These are phyloP conservation scores for Thecophora atra DNA, from an alignment of 2,888 invertebrate genomes.

Conservation along the genomic window DNA sequence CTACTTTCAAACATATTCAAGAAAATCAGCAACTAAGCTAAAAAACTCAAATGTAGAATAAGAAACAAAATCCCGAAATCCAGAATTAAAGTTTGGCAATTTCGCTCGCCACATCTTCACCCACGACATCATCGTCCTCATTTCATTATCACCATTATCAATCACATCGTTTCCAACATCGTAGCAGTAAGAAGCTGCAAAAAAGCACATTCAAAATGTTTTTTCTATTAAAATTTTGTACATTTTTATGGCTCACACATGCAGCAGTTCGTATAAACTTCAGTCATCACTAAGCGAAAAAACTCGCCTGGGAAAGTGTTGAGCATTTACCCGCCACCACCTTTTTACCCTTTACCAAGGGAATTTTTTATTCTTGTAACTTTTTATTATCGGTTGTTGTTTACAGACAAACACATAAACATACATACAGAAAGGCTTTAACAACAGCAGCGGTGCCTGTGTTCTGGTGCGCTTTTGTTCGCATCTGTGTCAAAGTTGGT, in stretches of 20 bases:
- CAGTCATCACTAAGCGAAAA: slow-evolving; percentile 66
- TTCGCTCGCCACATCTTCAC: neutral
- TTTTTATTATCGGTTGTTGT: neutral
- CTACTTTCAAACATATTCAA: slow-evolving; percentile 32
- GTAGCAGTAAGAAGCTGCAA: slow-evolving; percentile 39
- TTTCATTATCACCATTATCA: neutral
- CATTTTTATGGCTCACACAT: slow-evolving; percentile 59
- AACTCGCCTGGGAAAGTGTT: slow-evolving; percentile 66
- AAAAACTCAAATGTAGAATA: slow-evolving; percentile 13
- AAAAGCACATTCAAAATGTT: slow-evolving; percentile 57
- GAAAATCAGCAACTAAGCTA: too few species aligned
- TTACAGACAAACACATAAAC: neutral
- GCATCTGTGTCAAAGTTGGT: slow-evolving; percentile 23
- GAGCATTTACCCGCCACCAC: slow-evolving; percentile 6
- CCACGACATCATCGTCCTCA: too few species aligned
- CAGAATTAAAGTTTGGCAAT: neutral
- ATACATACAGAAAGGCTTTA: neutral
- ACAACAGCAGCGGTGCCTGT: slow-evolving; percentile 1
- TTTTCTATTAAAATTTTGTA: slow-evolving; percentile 58
- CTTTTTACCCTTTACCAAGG: neutral
- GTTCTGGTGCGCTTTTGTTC: neutral
- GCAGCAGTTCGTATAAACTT: slow-evolving; percentile 54
- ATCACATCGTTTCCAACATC: slow-evolving; percentile 18
- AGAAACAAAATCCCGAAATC: too few species aligned
- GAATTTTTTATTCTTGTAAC: neutral